Evolutionary conservation across 2,113 vertebrate species (phyloP).

Genomic region (Colius striatus): DNA sequence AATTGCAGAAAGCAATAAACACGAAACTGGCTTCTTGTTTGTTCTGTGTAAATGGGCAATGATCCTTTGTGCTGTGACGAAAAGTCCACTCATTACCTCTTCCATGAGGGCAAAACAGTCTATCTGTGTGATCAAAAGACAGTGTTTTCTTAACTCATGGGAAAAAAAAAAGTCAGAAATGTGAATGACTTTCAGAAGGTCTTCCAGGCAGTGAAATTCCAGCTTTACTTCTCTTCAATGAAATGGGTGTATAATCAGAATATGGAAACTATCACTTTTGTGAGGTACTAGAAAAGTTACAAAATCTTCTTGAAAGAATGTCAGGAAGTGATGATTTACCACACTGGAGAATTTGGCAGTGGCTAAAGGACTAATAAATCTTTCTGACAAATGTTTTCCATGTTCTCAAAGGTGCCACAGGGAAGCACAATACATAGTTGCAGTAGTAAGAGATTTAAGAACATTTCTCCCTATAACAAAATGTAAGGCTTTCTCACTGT

Average conservation of each 20-base stretch:
- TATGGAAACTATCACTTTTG: conserved; percentile 21
- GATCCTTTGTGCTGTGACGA: background rate
- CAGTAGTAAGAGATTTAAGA: conserved; percentile 16
- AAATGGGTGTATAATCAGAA: background rate
- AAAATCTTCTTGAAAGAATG: conserved; percentile 36
- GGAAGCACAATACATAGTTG: background rate
- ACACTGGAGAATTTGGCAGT: conserved; percentile 25
- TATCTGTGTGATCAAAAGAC: background rate
- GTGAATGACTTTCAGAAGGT: background rate
- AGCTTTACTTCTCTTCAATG: background rate
- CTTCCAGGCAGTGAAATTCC: background rate
- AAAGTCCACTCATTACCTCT: background rate
- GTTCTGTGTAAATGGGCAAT: background rate
- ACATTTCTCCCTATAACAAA: background rate
- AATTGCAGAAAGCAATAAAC: background rate
- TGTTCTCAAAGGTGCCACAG: background rate
- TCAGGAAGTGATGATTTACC: conserved; percentile 48
- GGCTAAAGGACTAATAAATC: conserved; percentile 19
- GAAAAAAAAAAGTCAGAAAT: background rate
- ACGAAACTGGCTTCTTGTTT: background rate
- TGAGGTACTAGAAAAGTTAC: conserved; percentile 3
- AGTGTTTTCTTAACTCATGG: background rate
- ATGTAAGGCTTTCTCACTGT: background rate
- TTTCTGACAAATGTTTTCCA: conserved; percentile 21
- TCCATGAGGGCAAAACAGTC: background rate